Evolutionary conservation across 2,113 vertebrate genomes (phyloP), one percentile per base, ranked within the genome.

Genomic region (Anolis carolinensis): DNA sequence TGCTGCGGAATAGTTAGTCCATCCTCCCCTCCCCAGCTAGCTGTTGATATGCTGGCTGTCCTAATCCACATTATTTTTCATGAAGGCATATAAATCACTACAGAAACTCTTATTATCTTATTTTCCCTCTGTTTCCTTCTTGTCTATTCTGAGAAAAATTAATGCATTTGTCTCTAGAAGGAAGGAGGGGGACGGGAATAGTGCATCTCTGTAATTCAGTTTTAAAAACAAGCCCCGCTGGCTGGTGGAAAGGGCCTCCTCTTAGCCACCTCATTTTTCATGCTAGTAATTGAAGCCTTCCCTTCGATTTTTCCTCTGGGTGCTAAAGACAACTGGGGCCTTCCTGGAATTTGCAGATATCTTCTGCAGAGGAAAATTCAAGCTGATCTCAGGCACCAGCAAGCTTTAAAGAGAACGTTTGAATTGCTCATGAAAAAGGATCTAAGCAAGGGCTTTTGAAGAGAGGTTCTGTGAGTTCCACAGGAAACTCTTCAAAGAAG

Each of bases 101-200:
- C 77, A 87, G 93, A 95, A 95, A 94, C 92, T 95, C 95, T 96
- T 96, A 95, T 96, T 96, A 96, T 96, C 93, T 95, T 96, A 94
- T 96, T 96, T 96, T 95, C 93, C 92, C 93, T 94, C 90, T 93
- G 92, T 91, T 93, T 95, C 91, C 84, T 90, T 89, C 93, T 90
- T 94, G 93, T 95, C 93, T 92, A 89, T 94, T 90, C 95, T 83
- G 82, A 95, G 95, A 94, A 92, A 95, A 96, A 97, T 96, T 95
- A 96, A 96, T 96, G 96, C 90, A 88, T 68, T 82, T 92, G 94
- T 96, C 95, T 96, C 94, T 89, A 89, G 93, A 86, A 67, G 79
- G 80, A 52, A 82, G n/a, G 59, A 6, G 4, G 73, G 23, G 50
- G 70, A 39, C 32, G 59, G 86, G 95, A 94, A 96, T 88, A 86